phyloP scores from a whole-genome alignment of 2,888 invertebrate species.

The Stenichneumon culpator region DNA sequence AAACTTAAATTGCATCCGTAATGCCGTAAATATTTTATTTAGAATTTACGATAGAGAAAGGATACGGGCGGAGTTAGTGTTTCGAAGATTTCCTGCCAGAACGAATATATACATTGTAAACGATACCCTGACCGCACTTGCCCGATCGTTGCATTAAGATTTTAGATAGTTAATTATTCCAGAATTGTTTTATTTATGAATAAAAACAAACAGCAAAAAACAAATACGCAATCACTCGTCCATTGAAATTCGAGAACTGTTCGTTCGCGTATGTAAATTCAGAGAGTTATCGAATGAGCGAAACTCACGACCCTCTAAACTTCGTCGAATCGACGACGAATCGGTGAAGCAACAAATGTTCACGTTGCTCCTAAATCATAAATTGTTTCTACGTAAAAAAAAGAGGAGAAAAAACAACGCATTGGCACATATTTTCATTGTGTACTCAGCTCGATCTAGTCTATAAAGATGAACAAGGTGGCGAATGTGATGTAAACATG shows the following conservation, averaged over 20 bases:
- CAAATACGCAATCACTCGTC: conserved; percentile 9
- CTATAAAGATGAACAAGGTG: conserved; percentile 75
- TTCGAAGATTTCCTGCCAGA: conserved; percentile 49
- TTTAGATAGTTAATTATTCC: conserved; percentile 30
- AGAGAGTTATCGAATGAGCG: conserved; percentile 25
- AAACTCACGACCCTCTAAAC: conserved; percentile 16
- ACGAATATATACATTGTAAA: conserved; percentile 17
- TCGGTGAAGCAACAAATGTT: conserved; percentile 50
- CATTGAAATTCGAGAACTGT: conserved; percentile 34
- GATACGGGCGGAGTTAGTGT: conserved; percentile 27
- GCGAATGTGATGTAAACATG: conserved; percentile 63
- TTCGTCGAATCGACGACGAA: conserved; percentile 26
- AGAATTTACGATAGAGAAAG: conserved; percentile 17
- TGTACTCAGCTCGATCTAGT: conserved; percentile 82
- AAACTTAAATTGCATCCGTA: conserved; percentile 29
- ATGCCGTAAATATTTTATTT: conserved; percentile 47
- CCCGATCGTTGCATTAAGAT: conserved; percentile 37
- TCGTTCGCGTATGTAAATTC: conserved; percentile 34
- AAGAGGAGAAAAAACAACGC: conserved; percentile 30
- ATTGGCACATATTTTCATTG: conserved; percentile 75
- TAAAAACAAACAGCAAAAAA: not conserved
- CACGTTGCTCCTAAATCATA: conserved; percentile 23
- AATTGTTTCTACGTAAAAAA: conserved; percentile 41
- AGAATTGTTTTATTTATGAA: conserved; percentile 42
- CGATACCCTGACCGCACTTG: conserved; percentile 37